A percentile compares a stretch with the other conserved stretches of the same genome.
These are phyloP conservation scores for Idaea straminata DNA, from an alignment of 2,888 invertebrate genomes.

Conservation along the genomic window DNA sequence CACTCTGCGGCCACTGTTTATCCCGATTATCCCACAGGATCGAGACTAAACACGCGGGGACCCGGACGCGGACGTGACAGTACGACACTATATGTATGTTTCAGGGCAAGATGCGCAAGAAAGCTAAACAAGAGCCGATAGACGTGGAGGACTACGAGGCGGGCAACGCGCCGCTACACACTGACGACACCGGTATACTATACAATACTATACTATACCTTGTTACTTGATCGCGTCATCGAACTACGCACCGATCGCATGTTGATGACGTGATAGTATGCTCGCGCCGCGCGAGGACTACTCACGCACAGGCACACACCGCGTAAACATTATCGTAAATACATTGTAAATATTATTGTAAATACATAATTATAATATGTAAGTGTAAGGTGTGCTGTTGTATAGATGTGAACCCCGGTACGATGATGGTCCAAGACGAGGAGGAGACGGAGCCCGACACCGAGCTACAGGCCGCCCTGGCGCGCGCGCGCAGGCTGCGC, in stretches of 20 bases:
- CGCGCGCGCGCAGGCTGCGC: slow-evolving; percentile 85
- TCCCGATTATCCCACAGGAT: no score
- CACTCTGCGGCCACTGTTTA: no score
- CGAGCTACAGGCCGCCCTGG: slow-evolving; percentile 86
- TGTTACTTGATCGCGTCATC: no score
- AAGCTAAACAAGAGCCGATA: slow-evolving; percentile 72
- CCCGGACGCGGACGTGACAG: no score
- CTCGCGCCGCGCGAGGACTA: no score
- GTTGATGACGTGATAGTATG: no score
- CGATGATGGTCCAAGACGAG: slow-evolving; percentile 56
- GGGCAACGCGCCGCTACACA: slow-evolving; percentile 68
- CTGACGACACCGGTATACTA: slow-evolving; percentile 82
- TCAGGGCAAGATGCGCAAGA: slow-evolving; percentile 70
- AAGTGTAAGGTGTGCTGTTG: neutral
- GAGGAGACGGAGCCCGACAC: slow-evolving; percentile 85
- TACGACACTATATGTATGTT: slow-evolving; percentile 1
- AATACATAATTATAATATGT: slow-evolving; percentile 27
- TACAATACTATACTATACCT: no score
- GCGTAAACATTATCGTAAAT: no score
- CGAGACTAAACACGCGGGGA: no score
- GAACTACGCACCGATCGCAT: no score
- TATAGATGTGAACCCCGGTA: neutral
- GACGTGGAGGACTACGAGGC: slow-evolving; percentile 73
- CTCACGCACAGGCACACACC: no score
- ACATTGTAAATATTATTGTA: no score